A percentile compares a stretch with the other conserved stretches of the same genome.
phyloP scores from a whole-genome alignment of 2,888 invertebrate genomes.

The Drosophila longiperda region DNA sequence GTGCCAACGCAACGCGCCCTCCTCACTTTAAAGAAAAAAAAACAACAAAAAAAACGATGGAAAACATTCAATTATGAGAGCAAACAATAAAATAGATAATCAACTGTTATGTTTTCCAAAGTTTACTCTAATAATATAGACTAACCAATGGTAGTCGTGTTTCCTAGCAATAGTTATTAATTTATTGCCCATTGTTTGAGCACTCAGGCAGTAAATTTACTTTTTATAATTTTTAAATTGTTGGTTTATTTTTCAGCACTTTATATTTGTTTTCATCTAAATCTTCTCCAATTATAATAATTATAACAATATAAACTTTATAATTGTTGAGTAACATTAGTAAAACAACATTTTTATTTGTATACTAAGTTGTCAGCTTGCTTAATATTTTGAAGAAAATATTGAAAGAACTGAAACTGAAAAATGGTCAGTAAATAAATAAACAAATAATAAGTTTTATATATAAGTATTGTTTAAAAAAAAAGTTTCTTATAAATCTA shows the following conservation, averaged over 20 bases:
- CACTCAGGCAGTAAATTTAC: conserved; percentile 7
- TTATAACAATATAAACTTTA: background rate
- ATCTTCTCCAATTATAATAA: background rate
- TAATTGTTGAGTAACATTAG: background rate
- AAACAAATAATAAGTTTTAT: background rate
- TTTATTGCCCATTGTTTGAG: conserved; percentile 39
- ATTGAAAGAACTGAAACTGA: rapidly evolving
- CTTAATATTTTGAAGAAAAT: background rate
- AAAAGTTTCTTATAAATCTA: background rate
- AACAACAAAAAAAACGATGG: conserved; percentile 7
- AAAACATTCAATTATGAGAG: conserved; percentile 73
- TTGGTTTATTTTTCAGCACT: background rate
- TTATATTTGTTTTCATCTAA: background rate
- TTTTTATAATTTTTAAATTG: background rate
- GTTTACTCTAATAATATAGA: conserved; percentile 28
- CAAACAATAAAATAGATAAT: conserved; percentile 69
- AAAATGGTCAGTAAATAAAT: background rate
- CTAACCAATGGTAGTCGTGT: conserved; percentile 7
- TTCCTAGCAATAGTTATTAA: conserved; percentile 25
- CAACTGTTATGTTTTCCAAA: conserved; percentile 6
- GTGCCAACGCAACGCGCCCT: conserved; percentile 10
- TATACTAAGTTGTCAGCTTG: background rate
- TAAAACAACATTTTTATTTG: background rate
- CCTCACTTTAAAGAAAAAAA: conserved; percentile 8
- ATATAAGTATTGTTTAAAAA: background rate